Evolutionary conservation across 2,888 invertebrate genomes (phyloP), one percentile per base, ranked within the genome.

Genomic region (Lysandra bellargus): DNA sequence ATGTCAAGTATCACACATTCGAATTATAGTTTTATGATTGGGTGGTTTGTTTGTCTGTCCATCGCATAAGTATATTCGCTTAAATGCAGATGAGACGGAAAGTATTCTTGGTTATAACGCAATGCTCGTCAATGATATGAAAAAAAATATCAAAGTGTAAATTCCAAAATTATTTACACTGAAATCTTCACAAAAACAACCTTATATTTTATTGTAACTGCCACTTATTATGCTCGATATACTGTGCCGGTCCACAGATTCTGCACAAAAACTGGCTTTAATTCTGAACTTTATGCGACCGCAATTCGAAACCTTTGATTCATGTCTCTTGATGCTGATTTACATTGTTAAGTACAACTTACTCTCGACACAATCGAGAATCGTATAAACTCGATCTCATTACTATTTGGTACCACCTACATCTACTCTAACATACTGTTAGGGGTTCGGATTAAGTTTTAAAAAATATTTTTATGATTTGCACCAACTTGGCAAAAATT

Each of bases 301-400:
- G 33, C 74, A 81, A 80, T 80, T 30, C 14, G 40, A 69, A 57
- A 77, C 78, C 72, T 80, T 82, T 81, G 79, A 81, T 78, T 82
- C 81, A 79, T 75, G 64, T 76, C 49, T 78, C 23, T 49, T 44
- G 17, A 57, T 57, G 4, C 17, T 57, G 57, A 57, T 57, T 57
- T 57, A 17, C 57, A 5, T 17, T 14, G 57, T 17, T 57, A 3
- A 57, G 17, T 57, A 57, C 57, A 57, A 57, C 57, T 53, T 53
- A 53, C 57, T 57, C 4, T 14, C 57, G 57, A 57, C 17, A 57
- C 14, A 57, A 57, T 17, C 57, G 17, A 17, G 12, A 17, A 57
- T 57, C 9, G 49, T 7, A 2, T 4, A 1, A 53, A 53, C 14
- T 53, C 17, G 57, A 57, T 17, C 4, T 17, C 49, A 57, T 0